Conservation (phyloP, 35 echinoderm and acorn worm species). For the Nesometra sesokonis region DNA sequence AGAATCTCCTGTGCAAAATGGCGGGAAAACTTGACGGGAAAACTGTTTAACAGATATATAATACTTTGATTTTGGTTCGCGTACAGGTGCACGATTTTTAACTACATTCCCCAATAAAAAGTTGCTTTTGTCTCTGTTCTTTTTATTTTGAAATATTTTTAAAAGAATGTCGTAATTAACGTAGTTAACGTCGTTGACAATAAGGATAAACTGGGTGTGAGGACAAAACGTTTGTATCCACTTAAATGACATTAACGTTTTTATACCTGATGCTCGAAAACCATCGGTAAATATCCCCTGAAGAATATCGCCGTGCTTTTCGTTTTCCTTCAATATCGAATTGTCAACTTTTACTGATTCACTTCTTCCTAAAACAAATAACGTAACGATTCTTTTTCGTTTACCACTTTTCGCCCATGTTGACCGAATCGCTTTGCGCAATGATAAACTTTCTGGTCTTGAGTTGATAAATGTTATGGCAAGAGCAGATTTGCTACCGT, state of each 20-base stretch:
- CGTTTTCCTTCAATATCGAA: neutral
- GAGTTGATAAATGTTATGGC: no score
- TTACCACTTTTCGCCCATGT: no score
- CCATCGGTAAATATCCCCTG: neutral
- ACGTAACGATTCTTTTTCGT: no score
- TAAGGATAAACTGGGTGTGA: neutral
- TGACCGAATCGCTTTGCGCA: no score
- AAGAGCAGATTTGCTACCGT: no score
- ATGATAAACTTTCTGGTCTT: no score
- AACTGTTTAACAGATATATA: slow-evolving; percentile 39
- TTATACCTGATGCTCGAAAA: neutral
- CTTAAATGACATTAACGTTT: neutral
- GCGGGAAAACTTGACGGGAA: slow-evolving; percentile 21
- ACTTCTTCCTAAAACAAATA: no score
- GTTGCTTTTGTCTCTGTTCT: neutral
- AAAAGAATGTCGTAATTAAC: neutral
- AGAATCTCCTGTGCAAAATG: slow-evolving; percentile 79
- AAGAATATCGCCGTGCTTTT: neutral
- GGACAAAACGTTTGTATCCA: neutral
- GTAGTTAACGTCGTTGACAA: neutral
- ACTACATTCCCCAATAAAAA: neutral
- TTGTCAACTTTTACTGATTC: no score
- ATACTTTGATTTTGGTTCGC: slow-evolving; percentile 28
- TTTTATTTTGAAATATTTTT: neutral
- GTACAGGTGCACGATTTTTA: neutral